A percentile compares a stretch with the other conserved stretches of the same genome.
Conservation (phyloP, 1,140 invertebrate genomes). For the Muscidifurax raptorellus region DNA sequence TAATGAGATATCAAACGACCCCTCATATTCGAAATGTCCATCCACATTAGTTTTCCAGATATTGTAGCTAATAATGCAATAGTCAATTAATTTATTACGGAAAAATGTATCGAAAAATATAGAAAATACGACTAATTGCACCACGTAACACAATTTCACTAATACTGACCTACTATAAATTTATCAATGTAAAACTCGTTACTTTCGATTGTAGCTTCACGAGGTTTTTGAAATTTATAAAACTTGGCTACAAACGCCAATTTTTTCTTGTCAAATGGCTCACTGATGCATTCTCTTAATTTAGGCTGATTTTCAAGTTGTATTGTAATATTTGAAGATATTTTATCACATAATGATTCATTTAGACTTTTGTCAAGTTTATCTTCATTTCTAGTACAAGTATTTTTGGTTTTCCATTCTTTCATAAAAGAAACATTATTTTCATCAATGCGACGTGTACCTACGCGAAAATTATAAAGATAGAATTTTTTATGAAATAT, state of each 20-base stretch:
- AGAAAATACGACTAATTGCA: background rate
- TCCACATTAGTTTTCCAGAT: conserved; percentile 53
- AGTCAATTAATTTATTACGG: background rate
- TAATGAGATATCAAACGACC: conserved; percentile 52
- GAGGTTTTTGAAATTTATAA: background rate
- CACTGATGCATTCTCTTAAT: background rate
- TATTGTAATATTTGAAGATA: conserved; percentile 39
- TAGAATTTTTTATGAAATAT: too few relatives aligned
- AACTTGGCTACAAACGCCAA: background rate
- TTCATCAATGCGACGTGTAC: background rate
- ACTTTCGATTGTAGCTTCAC: conserved; percentile 44
- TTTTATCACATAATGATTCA: background rate
- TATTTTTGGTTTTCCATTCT: background rate
- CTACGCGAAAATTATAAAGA: background rate
- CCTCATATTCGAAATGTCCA: conserved; percentile 57
- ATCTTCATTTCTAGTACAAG: background rate
- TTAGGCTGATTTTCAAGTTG: conserved; percentile 46
- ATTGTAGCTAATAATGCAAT: conserved; percentile 50
- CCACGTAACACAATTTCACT: background rate
- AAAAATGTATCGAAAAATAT: background rate
- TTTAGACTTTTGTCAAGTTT: background rate
- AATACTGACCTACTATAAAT: conserved; percentile 57
- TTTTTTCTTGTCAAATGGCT: conserved; percentile 12
- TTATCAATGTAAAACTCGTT: conserved; percentile 41
- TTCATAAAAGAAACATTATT: background rate